Percentiles rank a stretch among this genome's conserved stretches.
These are phyloP conservation scores for Platanista minor DNA, from an alignment of 2,113 vertebrate genomes.

Conservation along the genomic window DNA sequence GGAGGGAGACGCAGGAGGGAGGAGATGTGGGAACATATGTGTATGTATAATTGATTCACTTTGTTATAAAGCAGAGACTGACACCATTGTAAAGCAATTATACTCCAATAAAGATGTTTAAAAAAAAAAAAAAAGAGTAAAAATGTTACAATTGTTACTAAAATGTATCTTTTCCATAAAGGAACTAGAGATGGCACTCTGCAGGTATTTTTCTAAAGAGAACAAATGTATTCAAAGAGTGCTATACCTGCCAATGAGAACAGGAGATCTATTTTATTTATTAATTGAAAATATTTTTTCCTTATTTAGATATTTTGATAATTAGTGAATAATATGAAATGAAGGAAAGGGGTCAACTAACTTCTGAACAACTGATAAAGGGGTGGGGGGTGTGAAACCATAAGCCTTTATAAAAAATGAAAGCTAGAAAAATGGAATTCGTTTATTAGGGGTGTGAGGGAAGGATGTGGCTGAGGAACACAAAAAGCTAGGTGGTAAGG, in stretches of 20 bases:
- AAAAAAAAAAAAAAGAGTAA: not conserved
- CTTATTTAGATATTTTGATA: not conserved
- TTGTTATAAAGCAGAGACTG: too few species aligned
- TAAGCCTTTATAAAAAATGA: not conserved
- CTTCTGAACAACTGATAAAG: not conserved
- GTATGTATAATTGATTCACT: too few species aligned
- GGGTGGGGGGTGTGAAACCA: not conserved
- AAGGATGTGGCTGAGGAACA: not conserved
- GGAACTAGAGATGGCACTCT: not conserved
- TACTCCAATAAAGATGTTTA: too few species aligned
- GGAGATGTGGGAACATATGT: too few species aligned
- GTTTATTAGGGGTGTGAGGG: not conserved
- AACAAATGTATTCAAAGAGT: not conserved
- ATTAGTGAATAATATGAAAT: not conserved
- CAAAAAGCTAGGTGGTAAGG: not conserved
- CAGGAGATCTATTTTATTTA: not conserved
- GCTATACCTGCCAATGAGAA: not conserved
- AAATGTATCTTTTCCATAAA: not conserved
- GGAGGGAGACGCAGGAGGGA: too few species aligned
- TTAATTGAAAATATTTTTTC: not conserved
- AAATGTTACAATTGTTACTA: not conserved
- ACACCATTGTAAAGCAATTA: too few species aligned
- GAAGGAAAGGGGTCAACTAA: not conserved
- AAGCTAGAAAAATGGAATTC: not conserved
- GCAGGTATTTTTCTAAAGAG: not conserved